These are phyloP conservation scores for Diaperis boleti DNA, from an alignment of 2,888 invertebrate genomes.

Conservation along the genomic window DNA sequence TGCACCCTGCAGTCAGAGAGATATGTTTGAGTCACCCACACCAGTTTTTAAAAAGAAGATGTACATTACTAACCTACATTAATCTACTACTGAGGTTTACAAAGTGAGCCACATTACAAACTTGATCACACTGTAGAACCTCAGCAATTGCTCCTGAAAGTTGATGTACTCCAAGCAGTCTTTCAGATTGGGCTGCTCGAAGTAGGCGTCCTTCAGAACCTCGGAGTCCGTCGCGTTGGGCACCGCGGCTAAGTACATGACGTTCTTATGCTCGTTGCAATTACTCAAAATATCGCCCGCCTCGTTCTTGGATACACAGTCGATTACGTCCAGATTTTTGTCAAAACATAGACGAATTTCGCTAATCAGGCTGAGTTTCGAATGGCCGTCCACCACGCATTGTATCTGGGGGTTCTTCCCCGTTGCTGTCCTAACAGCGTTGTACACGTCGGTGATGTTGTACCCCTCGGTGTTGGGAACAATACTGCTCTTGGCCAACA, in stretches of 20 bases:
- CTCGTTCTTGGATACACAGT: slow-evolving; percentile 71
- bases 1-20: too few relatives aligned
- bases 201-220: slow-evolving; percentile 47
- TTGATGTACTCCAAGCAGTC: slow-evolving; percentile 25
- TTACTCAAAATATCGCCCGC: slow-evolving; percentile 70
- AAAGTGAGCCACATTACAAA: slow-evolving; percentile 75
- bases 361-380: slow-evolving; percentile 71
- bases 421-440: slow-evolving; percentile 69
- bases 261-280: slow-evolving; percentile 69
- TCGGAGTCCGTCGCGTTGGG: slow-evolving; percentile 56
- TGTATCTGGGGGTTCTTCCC: slow-evolving; percentile 74
- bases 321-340: slow-evolving; percentile 72
- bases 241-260: slow-evolving; percentile 71
- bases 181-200: slow-evolving; percentile 17
- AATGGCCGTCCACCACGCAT: slow-evolving; percentile 73
- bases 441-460: slow-evolving; percentile 67
- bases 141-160: slow-evolving; percentile 57
- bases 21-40: too few relatives aligned
- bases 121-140: slow-evolving; percentile 70
- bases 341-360: slow-evolving; percentile 83
- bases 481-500: slow-evolving; percentile 71
- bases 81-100: too few relatives aligned
- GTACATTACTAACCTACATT: too few relatives aligned
- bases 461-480: slow-evolving; percentile 68
- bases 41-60: too few relatives aligned